A percentile compares a stretch with the other conserved stretches of the same genome.
Evolutionary conservation across 1,140 invertebrate species (phyloP).

Genomic region (Aricia agestis): DNA sequence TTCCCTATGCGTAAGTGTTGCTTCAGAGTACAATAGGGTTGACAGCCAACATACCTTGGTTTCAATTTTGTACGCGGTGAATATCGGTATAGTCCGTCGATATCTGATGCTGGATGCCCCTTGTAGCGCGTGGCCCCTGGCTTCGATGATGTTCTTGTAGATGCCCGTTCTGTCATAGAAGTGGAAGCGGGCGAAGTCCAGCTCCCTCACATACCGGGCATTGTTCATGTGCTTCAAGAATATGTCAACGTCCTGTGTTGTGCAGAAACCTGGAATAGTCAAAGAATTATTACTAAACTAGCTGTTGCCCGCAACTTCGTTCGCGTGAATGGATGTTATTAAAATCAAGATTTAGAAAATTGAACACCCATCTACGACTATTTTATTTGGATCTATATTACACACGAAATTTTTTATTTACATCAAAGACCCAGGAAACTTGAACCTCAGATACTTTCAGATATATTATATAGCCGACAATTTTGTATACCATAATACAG

Average conservation of each 20-base stretch:
- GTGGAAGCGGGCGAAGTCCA: conserved; percentile 89
- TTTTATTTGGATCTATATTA: too few species aligned
- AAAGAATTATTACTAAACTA: too few species aligned
- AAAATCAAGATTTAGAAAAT: too few species aligned
- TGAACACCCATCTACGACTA: too few species aligned
- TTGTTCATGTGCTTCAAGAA: conserved; percentile 91
- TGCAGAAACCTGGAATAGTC: conserved; percentile 80
- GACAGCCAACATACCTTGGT: conserved; percentile 78
- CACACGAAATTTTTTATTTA: too few species aligned
- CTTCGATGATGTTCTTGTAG: conserved; percentile 78
- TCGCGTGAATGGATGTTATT: too few species aligned
- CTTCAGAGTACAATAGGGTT: too few species aligned
- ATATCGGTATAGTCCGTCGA: conserved; percentile 84
- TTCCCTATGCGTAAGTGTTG: too few species aligned
- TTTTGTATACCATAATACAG: background rate
- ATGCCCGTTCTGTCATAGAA: conserved; percentile 84
- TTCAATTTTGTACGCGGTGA: conserved; percentile 84
- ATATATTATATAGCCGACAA: too few species aligned
- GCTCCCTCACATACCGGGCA: conserved; percentile 86
- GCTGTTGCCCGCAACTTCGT: too few species aligned
- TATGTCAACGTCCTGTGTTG: conserved; percentile 88
- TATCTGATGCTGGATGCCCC: conserved; percentile 87
- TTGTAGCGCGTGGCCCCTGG: conserved; percentile 81
- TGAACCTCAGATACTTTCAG: too few species aligned
- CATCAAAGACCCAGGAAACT: too few species aligned